Conservation (phyloP, 2,888 invertebrate species). For the Galeopsomyia nigrocyanea region DNA sequence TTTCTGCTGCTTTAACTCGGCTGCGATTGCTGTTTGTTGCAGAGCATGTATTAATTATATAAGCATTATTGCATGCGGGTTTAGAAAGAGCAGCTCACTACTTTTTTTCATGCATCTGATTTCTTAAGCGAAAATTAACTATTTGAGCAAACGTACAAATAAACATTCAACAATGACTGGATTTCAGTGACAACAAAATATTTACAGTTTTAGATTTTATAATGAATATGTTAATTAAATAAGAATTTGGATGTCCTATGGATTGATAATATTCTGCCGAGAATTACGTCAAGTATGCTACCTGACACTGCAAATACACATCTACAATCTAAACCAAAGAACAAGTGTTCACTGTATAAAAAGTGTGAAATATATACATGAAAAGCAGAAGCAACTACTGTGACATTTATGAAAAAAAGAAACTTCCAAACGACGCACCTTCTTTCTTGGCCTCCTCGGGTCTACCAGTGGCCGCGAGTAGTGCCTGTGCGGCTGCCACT, state of each 20-base stretch:
- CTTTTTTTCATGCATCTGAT: constrained; percentile 15
- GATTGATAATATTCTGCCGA: no score
- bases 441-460: constrained; percentile 68
- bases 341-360: background rate
- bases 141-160: no score
- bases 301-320: no score
- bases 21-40: constrained; percentile 76
- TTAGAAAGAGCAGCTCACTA: constrained; percentile 14
- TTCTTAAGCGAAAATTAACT: no score
- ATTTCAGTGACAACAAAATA: no score
- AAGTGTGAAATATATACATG: background rate
- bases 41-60: constrained; percentile 44
- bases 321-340: no score
- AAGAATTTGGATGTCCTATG: no score
- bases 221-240: no score
- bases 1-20: constrained; percentile 86
- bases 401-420: background rate
- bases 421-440: constrained; percentile 57
- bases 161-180: no score
- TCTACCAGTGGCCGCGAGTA: constrained; percentile 54
- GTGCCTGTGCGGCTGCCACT: constrained; percentile 55
- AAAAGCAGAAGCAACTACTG: background rate
- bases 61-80: constrained; percentile 41
- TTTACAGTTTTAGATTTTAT: no score
- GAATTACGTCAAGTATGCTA: no score